Evolutionary conservation across 2,113 vertebrate genomes (phyloP).

Genomic region (Hemiscyllium ocellatum): DNA sequence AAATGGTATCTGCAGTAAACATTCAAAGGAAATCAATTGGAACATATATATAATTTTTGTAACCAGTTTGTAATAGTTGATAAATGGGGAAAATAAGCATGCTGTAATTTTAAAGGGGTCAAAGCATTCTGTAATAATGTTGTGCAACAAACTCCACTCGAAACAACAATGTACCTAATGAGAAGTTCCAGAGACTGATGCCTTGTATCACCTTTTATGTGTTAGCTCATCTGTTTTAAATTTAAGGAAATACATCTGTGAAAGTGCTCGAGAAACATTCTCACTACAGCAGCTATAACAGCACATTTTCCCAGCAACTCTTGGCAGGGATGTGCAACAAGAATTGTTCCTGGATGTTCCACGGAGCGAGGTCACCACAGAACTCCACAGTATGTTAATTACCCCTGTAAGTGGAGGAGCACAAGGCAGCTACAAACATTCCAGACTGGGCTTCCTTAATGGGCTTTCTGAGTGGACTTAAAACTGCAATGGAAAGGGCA

Average conservation of each 20-base stretch:
- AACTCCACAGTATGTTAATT: background rate
- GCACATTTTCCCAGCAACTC: background rate
- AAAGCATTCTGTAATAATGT: background rate
- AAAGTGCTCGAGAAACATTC: background rate
- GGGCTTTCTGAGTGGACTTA: constrained; percentile 21
- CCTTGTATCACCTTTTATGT: background rate
- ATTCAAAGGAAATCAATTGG: too few relatives aligned
- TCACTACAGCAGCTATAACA: background rate
- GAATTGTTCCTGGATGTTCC: constrained; percentile 4
- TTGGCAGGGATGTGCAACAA: background rate
- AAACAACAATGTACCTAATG: background rate
- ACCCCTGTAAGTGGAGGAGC: background rate
- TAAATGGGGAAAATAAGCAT: background rate
- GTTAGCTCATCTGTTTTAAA: background rate
- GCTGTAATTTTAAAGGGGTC: background rate
- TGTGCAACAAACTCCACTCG: background rate
- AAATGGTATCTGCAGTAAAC: background rate
- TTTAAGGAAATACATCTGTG: background rate
- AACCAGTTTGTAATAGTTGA: background rate
- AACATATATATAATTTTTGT: background rate
- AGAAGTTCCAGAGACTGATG: background rate
- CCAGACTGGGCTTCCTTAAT: background rate
- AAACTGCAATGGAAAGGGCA: background rate
- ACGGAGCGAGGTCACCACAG: constrained; percentile 14
- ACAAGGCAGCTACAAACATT: background rate